Conservation (phyloP, 2,797 vertebrate species). For the Halcyon leucocephala region DNA sequence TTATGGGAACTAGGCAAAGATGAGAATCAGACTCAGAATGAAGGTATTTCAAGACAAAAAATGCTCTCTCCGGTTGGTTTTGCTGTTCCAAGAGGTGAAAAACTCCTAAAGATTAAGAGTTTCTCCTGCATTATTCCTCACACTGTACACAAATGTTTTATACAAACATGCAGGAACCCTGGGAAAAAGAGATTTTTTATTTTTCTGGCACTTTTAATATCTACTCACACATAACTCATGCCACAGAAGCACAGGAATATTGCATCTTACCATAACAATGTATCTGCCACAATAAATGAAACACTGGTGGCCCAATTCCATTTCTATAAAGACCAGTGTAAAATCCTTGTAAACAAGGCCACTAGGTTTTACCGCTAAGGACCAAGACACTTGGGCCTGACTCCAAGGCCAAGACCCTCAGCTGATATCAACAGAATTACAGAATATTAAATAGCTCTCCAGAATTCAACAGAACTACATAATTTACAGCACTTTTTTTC, state of each 20-base stretch:
- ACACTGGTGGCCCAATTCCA: not conserved
- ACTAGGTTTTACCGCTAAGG: not conserved
- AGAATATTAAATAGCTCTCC: not conserved
- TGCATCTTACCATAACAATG: not conserved
- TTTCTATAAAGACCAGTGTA: not conserved
- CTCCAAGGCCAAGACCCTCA: not conserved
- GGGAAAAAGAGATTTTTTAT: not conserved
- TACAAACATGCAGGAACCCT: not conserved
- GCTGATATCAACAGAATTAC: not conserved
- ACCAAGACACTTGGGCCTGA: not conserved
- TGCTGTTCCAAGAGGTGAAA: not conserved
- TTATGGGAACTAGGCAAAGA: not conserved
- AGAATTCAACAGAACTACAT: not conserved
- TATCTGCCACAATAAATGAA: not conserved
- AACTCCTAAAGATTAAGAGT: not conserved
- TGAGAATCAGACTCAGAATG: not conserved
- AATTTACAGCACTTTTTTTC: not conserved
- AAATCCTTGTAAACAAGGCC: not conserved
- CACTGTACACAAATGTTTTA: not conserved
- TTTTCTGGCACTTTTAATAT: not conserved
- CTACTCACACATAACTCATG: not conserved
- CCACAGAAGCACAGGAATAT: not conserved
- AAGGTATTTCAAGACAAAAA: not conserved
- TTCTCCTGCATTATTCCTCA: not conserved
- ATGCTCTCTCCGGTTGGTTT: not conserved